Evolutionary conservation across 2,888 invertebrate genomes (phyloP).

Genomic region (Megamerina dolium): DNA sequence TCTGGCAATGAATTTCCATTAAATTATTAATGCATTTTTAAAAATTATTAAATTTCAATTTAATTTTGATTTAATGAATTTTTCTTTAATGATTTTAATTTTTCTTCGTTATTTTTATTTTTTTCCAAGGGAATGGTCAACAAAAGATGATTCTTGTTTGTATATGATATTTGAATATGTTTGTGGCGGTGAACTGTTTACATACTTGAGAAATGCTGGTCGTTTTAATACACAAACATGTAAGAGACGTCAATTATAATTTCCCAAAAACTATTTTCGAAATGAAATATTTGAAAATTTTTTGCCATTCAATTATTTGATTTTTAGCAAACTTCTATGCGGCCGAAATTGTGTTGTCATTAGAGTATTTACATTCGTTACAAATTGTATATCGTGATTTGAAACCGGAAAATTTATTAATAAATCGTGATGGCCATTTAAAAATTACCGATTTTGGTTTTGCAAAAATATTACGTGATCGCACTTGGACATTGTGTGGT

Average conservation of each 20-base stretch:
- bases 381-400: constrained; percentile 83
- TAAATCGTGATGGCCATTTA: constrained; percentile 89
- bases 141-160: constrained; percentile 82
- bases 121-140: constrained; percentile 77
- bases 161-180: constrained; percentile 98
- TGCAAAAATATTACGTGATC: constrained; percentile 87
- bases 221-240: constrained; percentile 79
- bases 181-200: constrained; percentile 94
- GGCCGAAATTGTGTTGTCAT: constrained; percentile 86
- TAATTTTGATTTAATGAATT: constrained; percentile 7
- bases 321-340: constrained; percentile 80
- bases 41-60: too few species aligned
- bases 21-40: too few species aligned
- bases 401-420: constrained; percentile 89
- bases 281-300: too few species aligned
- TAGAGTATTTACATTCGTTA: constrained; percentile 88
- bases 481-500: constrained; percentile 95
- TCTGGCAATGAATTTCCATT: too few species aligned
- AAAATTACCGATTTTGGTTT: constrained; percentile 99
- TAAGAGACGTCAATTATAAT: constrained; percentile 44
- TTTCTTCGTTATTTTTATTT: background rate
- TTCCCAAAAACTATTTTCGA: too few species aligned
- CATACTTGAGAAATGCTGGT: constrained; percentile 87
- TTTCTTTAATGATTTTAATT: too few species aligned
- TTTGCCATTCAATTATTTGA: too few species aligned